These are phyloP conservation scores for Nesoenas mayeri DNA, from an alignment of 2,113 vertebrate species.

Conservation along the genomic window DNA sequence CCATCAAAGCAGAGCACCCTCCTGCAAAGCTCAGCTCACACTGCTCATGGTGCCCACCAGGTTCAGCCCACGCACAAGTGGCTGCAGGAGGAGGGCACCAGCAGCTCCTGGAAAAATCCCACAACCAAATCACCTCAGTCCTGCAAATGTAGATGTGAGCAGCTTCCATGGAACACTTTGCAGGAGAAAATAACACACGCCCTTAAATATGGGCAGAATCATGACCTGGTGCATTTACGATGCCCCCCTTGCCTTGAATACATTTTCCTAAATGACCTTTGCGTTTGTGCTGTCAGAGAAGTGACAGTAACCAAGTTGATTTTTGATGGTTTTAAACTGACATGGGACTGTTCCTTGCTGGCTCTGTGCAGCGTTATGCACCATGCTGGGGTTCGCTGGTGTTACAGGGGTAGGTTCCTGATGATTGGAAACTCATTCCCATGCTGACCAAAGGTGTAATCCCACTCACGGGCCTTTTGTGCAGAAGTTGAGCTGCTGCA, in stretches of 20 bases:
- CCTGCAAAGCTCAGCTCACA: neutral
- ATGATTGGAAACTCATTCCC: neutral
- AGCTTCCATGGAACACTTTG: neutral
- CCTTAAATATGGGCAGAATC: neutral
- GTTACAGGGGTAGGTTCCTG: neutral
- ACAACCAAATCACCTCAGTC: neutral
- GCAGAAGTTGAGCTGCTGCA: neutral
- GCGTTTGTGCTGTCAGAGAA: neutral
- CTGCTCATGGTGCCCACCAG: rapidly evolving
- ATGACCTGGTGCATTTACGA: neutral
- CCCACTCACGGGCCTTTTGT: neutral
- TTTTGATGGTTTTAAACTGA: neutral
- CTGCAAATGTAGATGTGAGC: neutral
- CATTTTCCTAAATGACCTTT: neutral
- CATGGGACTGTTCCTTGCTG: neutral
- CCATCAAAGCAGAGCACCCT: neutral
- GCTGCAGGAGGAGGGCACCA: neutral
- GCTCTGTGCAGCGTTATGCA: rapidly evolving
- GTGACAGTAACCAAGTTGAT: neutral
- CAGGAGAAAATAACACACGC: neutral
- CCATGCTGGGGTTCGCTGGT: neutral
- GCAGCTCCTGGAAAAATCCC: neutral
- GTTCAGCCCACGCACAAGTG: rapidly evolving
- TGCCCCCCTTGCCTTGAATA: neutral
- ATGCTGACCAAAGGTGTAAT: neutral